Evolutionary conservation across 2,797 vertebrate genomes (phyloP), one percentile per base, ranked within the genome.

Genomic region (Kryptopterus vitreolus): DNA sequence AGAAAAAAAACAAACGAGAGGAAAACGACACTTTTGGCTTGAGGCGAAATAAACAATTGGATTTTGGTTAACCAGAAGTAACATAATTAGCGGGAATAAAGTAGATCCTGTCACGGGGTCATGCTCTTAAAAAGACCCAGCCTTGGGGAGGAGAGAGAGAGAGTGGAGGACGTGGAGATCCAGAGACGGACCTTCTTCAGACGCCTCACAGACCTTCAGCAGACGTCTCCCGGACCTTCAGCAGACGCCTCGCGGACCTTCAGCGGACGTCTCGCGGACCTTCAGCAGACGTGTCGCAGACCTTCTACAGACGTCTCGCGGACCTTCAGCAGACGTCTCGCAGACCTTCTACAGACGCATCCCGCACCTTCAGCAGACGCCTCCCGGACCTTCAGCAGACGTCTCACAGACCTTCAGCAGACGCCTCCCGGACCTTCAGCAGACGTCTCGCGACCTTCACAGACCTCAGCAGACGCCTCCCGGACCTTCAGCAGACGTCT

Each of bases 31-130:
- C 85, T 87, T 89, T 91, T 93, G 92, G 93, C 95, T 93, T 86
- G 81, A 87, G 91, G 94, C 93, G 92, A 92, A 90, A 88, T 85
- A 89, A 85, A 92, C 93, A 97, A 97, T 94, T 90, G 88, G 90
- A 96, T 98, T 97, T 96, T 91, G 82, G 89, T 92, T 93, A 92
- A 92, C 89, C 92, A 92, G 69, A 92, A 87, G 85, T 95, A 98
- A 99, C 95, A 86, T 81, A 88, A 97, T 99, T 98, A 97, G 85
- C 65, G 53, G 57, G 76, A 87, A 87, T 89, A 86, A 90, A 90
- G 87, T 83, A 89, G 91, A 88, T 22, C 87, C 90, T 87, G 89
- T 88, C 86, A 86, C 86, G 84, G 86, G 87, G 90, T 91, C 87
- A 86, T 78, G 92, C 88, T 77, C 90, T 97, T 98, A 97, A 98